These are phyloP conservation scores for Gymnorhina tibicen DNA, from an alignment of 2,113 vertebrate genomes.

Conservation along the genomic window DNA sequence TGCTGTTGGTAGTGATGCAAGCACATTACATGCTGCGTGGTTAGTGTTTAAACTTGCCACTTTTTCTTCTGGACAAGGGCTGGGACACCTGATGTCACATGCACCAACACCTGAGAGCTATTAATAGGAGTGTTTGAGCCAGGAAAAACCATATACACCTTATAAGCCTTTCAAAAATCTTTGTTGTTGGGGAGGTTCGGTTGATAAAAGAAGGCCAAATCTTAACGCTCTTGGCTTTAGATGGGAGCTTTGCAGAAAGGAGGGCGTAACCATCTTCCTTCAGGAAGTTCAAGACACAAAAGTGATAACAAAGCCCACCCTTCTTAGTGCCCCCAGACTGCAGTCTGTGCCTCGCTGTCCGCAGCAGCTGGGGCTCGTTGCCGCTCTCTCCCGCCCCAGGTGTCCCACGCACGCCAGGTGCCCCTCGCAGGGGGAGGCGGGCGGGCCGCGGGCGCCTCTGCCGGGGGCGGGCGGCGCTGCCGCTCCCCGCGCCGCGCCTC, in stretches of 20 bases:
- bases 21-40: rapidly evolving
- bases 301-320: not conserved
- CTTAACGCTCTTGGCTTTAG: rapidly evolving
- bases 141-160: rapidly evolving
- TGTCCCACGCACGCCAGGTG: not conserved
- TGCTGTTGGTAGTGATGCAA: rapidly evolving
- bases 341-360: rapidly evolving
- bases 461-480: not conserved
- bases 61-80: not conserved
- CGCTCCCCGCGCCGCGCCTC: conserved; percentile 46
- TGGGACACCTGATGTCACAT: not conserved
- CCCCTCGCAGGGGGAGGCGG: not conserved
- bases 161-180: not conserved
- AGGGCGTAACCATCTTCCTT: not conserved
- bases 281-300: not conserved
- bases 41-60: not conserved
- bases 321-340: rapidly evolving
- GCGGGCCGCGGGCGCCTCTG: not conserved
- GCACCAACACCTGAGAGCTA: not conserved
- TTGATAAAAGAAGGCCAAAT: not conserved
- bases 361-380: rapidly evolving
- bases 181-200: no score
- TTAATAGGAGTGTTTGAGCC: not conserved
- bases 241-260: rapidly evolving
- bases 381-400: not conserved